These are phyloP conservation scores for Scleropages formosus DNA, from an alignment of 2,797 vertebrate genomes.

Conservation along the genomic window DNA sequence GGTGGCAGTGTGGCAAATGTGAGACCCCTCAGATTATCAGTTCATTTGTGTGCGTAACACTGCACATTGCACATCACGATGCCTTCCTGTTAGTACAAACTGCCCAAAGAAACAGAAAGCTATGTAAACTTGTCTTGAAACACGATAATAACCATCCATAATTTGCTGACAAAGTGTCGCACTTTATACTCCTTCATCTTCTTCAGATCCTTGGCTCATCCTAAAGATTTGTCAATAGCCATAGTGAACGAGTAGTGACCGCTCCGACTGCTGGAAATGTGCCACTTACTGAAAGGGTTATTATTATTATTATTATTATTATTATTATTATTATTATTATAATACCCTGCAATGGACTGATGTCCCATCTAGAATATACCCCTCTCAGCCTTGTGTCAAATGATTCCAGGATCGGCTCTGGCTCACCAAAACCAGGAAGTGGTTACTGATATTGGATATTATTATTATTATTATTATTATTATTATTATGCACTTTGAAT, in stretches of 20 bases:
- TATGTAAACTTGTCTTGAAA: slow-evolving; percentile 53
- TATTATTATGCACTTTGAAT: too few relatives aligned
- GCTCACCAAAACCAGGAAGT: too few relatives aligned
- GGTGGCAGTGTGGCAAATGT: slow-evolving; percentile 15
- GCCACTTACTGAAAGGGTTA: background rate
- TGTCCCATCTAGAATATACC: too few relatives aligned
- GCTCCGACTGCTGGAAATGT: slow-evolving; percentile 17
- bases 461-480: too few relatives aligned
- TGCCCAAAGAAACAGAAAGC: slow-evolving; percentile 2
- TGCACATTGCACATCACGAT: background rate
- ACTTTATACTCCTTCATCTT: slow-evolving; percentile 53
- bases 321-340: too few relatives aligned
- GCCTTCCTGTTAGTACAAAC: background rate
- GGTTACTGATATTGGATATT: too few relatives aligned
- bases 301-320: too few relatives aligned
- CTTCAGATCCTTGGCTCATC: slow-evolving; percentile 49
- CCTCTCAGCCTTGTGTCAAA: too few relatives aligned
- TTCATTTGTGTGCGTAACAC: too few relatives aligned
- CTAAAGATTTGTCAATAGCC: slow-evolving; percentile 48
- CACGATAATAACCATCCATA: slow-evolving; percentile 45
- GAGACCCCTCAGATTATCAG: background rate
- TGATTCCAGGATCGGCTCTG: too few relatives aligned
- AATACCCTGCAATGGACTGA: too few relatives aligned
- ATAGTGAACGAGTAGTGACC: slow-evolving; percentile 50
- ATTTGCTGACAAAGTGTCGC: slow-evolving; percentile 54